Conservation (phyloP, 2,888 invertebrate genomes). For the Acanthococcus lagerstroemiae region DNA sequence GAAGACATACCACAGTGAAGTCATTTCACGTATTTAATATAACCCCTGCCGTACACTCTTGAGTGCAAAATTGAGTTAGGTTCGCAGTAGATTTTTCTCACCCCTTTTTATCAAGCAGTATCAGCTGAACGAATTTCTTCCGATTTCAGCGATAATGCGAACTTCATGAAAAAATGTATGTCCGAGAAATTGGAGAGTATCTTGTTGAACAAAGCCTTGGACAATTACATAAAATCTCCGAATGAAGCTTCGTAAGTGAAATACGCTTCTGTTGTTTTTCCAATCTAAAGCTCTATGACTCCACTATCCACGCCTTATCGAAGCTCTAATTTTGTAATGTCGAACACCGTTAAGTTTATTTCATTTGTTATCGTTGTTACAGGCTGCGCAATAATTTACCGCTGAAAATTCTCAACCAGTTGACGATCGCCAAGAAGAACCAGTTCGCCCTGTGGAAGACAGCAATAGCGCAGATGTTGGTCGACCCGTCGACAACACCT, state of each 20-base stretch:
- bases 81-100: neutral
- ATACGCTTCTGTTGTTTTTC: too few relatives aligned
- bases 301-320: too few relatives aligned
- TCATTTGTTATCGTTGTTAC: neutral
- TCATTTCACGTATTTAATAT: too few relatives aligned
- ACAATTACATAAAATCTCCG: constrained; percentile 5
- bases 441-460: constrained; percentile 14
- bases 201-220: constrained; percentile 8
- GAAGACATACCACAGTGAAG: too few relatives aligned
- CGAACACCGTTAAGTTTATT: too few relatives aligned
- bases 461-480: constrained; percentile 8
- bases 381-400: constrained; percentile 10
- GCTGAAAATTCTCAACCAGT: constrained; percentile 7
- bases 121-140: neutral
- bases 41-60: neutral
- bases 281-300: too few relatives aligned
- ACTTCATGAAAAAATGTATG: constrained; percentile 6
- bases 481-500: neutral
- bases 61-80: neutral
- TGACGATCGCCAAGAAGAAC: constrained; percentile 1
- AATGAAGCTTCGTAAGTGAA: constrained; percentile 13
- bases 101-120: neutral
- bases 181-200: constrained; percentile 5
- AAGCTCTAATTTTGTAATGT: too few relatives aligned
- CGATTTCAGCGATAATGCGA: neutral